phyloP scores from a whole-genome alignment of 2,113 vertebrate species.

The human (Homo sapiens) region DNA sequence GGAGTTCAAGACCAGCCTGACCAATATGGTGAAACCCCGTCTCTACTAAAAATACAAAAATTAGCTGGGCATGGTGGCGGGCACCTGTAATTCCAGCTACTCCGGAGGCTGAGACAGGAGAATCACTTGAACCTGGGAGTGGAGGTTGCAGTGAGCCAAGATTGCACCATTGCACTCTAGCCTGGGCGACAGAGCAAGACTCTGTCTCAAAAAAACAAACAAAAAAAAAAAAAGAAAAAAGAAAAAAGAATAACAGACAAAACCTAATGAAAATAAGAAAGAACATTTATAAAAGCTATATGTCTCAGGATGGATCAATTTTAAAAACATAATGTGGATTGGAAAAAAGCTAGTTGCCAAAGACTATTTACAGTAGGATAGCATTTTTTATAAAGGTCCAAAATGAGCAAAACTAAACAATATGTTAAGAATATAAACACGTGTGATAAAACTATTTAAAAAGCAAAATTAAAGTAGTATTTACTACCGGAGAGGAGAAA shows the following conservation, averaged over 20 bases:
- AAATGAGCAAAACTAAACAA: neutral
- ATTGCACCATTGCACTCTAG: too few species aligned
- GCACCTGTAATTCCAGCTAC: too few species aligned
- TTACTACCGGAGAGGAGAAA: neutral
- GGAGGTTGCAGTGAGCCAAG: too few species aligned
- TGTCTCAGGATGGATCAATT: neutral
- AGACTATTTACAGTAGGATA: neutral
- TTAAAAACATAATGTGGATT: neutral
- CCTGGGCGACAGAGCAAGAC: too few species aligned
- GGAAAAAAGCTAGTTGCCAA: neutral
- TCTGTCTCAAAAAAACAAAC: too few species aligned
- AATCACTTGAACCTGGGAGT: too few species aligned
- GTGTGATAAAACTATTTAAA: neutral
- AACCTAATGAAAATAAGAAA: neutral
- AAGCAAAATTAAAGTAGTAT: neutral
- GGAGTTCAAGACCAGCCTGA: too few species aligned
- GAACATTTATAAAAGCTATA: neutral
- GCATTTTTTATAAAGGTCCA: neutral
- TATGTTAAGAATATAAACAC: neutral
- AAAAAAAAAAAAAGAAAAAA: neutral
- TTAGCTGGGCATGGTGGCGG: too few species aligned
- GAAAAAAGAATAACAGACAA: neutral
- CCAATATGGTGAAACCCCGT: too few species aligned
- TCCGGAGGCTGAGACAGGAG: too few species aligned
- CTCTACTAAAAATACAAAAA: too few species aligned